These are phyloP conservation scores for Hylomyscus alleni DNA, from an alignment of 2,797 vertebrate species.

Conservation along the genomic window DNA sequence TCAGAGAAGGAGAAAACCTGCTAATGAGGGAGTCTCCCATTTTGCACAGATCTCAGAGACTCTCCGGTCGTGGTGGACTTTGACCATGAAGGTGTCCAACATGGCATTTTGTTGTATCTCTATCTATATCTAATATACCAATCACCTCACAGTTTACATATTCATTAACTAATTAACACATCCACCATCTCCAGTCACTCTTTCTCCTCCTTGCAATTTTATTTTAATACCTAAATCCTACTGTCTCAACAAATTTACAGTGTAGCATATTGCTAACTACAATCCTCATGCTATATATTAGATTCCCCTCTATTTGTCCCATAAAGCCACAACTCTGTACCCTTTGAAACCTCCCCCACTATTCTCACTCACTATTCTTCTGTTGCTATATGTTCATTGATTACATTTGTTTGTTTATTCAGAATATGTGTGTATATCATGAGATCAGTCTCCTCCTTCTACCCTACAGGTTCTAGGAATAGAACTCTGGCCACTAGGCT, in stretches of 20 bases:
- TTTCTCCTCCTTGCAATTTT: not conserved
- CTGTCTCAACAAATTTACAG: not conserved
- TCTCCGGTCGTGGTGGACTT: not conserved
- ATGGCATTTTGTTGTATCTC: not conserved
- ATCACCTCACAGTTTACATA: not conserved
- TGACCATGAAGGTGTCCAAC: not conserved
- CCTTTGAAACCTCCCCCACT: not conserved
- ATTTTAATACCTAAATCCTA: not conserved
- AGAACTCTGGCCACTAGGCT: not conserved
- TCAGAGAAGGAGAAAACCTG: not conserved
- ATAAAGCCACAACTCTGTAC: not conserved
- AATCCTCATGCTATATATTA: not conserved
- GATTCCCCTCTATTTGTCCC: not conserved
- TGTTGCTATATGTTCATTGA: not conserved
- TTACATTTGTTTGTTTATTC: not conserved
- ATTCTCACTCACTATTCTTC: not conserved
- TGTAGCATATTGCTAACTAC: not conserved
- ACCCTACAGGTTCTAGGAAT: not conserved
- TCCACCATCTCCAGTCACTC: not conserved
- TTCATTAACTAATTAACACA: not conserved
- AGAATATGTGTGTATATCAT: not conserved
- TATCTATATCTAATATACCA: not conserved
- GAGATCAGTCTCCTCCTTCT: not conserved
- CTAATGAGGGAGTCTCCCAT: not conserved
- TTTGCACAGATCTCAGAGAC: not conserved